Conservation (phyloP, 2,888 invertebrate genomes). For the Chaetogeoica ovagalla region DNA sequence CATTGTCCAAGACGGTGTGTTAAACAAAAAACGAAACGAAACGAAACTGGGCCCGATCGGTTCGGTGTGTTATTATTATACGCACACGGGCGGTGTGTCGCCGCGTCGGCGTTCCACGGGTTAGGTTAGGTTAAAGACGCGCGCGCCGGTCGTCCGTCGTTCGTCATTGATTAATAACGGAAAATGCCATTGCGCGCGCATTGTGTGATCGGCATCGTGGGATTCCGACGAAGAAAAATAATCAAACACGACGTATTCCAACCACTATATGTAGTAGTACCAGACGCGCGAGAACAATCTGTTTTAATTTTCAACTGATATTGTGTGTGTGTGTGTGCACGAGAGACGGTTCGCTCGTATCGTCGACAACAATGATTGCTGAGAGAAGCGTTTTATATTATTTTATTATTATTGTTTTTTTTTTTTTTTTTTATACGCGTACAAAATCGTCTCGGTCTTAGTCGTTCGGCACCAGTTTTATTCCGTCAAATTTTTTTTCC, state of each 20-base stretch:
- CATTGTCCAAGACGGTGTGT: background rate
- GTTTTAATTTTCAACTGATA: conserved; percentile 18
- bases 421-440: too few relatives aligned
- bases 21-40: background rate
- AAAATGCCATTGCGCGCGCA: conserved; percentile 21
- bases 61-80: background rate
- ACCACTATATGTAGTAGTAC: too few relatives aligned
- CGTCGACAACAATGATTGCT: too few relatives aligned
- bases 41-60: conserved; percentile 7
- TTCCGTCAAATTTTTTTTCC: too few relatives aligned
- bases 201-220: conserved; percentile 12
- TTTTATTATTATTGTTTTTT: too few relatives aligned
- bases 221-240: conserved; percentile 32
- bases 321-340: background rate
- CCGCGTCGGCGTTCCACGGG: too few relatives aligned
- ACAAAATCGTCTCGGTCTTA: too few relatives aligned
- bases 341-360: too few relatives aligned
- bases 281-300: conserved; percentile 23
- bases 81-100: background rate
- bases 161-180: conserved; percentile 32
- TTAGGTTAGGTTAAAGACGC: too few relatives aligned
- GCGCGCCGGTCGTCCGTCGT: background rate
- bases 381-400: too few relatives aligned
- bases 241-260: background rate
- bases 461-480: too few relatives aligned